phyloP scores from a whole-genome alignment of 2,888 invertebrate genomes.

The Ophraella communa region DNA sequence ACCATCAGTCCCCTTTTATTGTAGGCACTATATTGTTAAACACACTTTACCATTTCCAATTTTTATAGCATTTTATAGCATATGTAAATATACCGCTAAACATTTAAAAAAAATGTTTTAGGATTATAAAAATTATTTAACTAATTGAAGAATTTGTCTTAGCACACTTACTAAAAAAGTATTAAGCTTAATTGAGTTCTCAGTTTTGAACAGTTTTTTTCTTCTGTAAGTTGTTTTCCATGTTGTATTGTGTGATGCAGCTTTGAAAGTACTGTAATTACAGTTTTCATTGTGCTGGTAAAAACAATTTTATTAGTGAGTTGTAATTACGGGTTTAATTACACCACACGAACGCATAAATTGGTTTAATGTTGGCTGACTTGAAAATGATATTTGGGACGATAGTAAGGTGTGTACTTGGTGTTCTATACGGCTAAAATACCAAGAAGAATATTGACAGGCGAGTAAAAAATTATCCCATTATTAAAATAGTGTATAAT shows the following conservation, averaged over 20 bases:
- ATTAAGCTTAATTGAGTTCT: conserved; percentile 57
- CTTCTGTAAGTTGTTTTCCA: conserved; percentile 34
- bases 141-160: background rate
- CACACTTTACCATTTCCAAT: too few species aligned
- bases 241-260: conserved; percentile 46
- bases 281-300: conserved; percentile 38
- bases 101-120: background rate
- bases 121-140: too few species aligned
- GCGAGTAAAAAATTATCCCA: too few species aligned
- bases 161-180: conserved; percentile 26
- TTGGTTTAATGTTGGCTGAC: conserved; percentile 5
- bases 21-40: too few species aligned
- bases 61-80: too few species aligned
- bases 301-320: conserved; percentile 27
- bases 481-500: too few species aligned
- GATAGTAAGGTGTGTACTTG: background rate
- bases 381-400: background rate
- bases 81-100: background rate
- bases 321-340: conserved; percentile 34
- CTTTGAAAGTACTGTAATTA: conserved; percentile 50
- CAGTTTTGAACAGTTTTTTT: conserved; percentile 52
- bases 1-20: too few species aligned
- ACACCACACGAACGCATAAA: conserved; percentile 26
- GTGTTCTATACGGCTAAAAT: too few species aligned
- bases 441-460: too few species aligned